A percentile compares a stretch with the other conserved stretches of the same genome.
These are phyloP conservation scores for Asbolus verrucosus DNA, from an alignment of 1,140 invertebrate genomes.

Conservation along the genomic window DNA sequence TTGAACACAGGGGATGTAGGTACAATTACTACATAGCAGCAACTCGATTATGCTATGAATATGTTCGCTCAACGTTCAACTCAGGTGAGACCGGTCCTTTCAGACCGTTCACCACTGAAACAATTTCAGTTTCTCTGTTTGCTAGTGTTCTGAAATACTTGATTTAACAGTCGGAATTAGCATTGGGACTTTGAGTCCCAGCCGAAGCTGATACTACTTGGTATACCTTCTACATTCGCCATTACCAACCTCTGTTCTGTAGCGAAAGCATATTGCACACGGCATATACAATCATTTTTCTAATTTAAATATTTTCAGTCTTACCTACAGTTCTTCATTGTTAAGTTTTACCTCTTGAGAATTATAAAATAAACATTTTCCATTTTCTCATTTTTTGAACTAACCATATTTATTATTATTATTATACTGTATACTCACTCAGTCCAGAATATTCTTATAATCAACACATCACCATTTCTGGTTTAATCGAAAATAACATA, in stretches of 20 bases:
- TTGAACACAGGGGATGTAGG: neutral
- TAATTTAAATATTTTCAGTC: too few relatives aligned
- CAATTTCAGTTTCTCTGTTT: slow-evolving; percentile 33
- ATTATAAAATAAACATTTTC: too few relatives aligned
- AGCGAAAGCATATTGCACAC: too few relatives aligned
- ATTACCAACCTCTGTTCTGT: neutral
- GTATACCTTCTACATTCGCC: neutral
- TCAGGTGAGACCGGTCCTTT: slow-evolving; percentile 21
- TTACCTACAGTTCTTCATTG: too few relatives aligned
- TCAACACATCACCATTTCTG: too few relatives aligned
- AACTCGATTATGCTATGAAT: slow-evolving; percentile 17
- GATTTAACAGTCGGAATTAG: slow-evolving; percentile 30
- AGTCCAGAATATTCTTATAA: too few relatives aligned
- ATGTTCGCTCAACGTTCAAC: slow-evolving; percentile 15
- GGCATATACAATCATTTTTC: too few relatives aligned
- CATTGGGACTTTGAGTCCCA: slow-evolving; percentile 27
- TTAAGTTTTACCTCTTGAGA: too few relatives aligned
- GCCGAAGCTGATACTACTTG: neutral
- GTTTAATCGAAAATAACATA: too few relatives aligned
- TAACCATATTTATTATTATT: too few relatives aligned
- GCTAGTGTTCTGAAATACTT: slow-evolving; percentile 25
- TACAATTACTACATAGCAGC: slow-evolving; percentile 11
- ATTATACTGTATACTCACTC: too few relatives aligned
- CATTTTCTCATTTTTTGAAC: too few relatives aligned
- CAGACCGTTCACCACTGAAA: slow-evolving; percentile 15